A percentile compares a stretch with the other conserved stretches of the same genome.
phyloP scores from a whole-genome alignment of 2,888 invertebrate species.

The Polietes domitor region DNA sequence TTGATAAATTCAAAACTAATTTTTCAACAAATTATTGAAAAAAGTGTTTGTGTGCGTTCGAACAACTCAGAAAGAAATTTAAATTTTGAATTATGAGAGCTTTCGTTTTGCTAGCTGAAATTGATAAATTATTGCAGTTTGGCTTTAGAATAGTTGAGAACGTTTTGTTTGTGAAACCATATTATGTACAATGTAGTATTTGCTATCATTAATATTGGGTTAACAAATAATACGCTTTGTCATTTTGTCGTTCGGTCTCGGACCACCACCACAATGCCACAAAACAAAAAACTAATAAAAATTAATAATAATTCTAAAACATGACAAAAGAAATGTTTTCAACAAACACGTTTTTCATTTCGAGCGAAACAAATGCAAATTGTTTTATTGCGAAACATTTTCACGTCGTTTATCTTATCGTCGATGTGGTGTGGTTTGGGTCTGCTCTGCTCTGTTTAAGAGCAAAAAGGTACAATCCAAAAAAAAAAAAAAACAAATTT shows the following conservation, averaged over 20 bases:
- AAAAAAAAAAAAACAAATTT: neutral
- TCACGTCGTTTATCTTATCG: neutral
- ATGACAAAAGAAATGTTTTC: conserved; percentile 43
- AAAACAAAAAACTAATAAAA: neutral
- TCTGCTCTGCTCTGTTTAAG: no score
- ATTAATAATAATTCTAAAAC: conserved; percentile 2
- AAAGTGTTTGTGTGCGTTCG: neutral
- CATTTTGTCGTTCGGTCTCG: conserved; percentile 1
- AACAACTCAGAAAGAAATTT: neutral
- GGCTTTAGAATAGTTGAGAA: neutral
- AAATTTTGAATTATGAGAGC: neutral
- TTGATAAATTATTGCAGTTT: neutral
- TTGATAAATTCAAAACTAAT: no score
- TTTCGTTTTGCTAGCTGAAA: neutral
- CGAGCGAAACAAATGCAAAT: neutral
- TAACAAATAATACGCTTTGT: conserved; percentile 23
- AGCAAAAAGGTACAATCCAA: neutral
- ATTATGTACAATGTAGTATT: neutral
- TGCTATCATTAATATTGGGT: conserved; percentile 38
- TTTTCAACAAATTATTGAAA: neutral
- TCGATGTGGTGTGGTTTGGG: no score
- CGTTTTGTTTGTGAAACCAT: neutral
- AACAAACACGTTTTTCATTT: conserved; percentile 5
- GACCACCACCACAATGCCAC: neutral
- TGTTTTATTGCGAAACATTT: neutral